A percentile compares a stretch with the other conserved stretches of the same genome.
Conservation (phyloP, 30 jellyfish, hydroid and myxozoan species). For the Euphysa ruthae region DNA sequence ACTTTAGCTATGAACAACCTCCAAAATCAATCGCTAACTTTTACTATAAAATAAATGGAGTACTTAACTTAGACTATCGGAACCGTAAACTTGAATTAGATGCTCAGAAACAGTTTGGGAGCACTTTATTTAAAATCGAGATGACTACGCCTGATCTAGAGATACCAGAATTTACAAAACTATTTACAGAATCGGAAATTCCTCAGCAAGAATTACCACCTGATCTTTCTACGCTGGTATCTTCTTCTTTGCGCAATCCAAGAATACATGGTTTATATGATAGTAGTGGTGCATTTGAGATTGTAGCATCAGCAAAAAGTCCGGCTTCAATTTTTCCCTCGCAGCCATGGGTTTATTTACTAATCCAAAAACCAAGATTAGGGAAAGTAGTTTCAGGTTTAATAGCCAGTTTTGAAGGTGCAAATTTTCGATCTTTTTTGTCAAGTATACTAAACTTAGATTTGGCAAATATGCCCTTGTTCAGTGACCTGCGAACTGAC, state of each 20-base stretch:
- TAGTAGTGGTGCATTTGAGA: slow-evolving; percentile 62
- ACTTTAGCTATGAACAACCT: slow-evolving; percentile 30
- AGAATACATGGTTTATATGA: slow-evolving; percentile 49
- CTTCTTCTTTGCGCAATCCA: slow-evolving; percentile 37
- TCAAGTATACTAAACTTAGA: slow-evolving; percentile 48
- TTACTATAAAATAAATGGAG: slow-evolving; percentile 48
- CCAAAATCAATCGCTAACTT: slow-evolving; percentile 33
- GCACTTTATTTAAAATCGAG: slow-evolving; percentile 32
- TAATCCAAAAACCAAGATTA: slow-evolving; percentile 47
- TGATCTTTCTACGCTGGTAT: slow-evolving; percentile 43
- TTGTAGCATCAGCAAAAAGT: slow-evolving; percentile 53
- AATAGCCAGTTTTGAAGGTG: slow-evolving; percentile 40
- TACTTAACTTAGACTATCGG: slow-evolving; percentile 23
- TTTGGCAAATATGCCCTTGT: slow-evolving; percentile 43
- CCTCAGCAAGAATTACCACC: slow-evolving; percentile 50
- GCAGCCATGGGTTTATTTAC: slow-evolving; percentile 36
- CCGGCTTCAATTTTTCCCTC: slow-evolving; percentile 68
- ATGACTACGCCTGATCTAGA: slow-evolving; percentile 35
- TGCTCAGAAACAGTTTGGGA: slow-evolving; percentile 38
- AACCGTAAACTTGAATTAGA: slow-evolving; percentile 26
- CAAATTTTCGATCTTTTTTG: slow-evolving; percentile 33
- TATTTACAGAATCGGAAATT: slow-evolving; percentile 52
- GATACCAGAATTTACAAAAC: slow-evolving; percentile 44
- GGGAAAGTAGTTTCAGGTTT: slow-evolving; percentile 55
- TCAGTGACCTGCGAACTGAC: slow-evolving; percentile 36